Conservation (phyloP, 2,797 vertebrate genomes). For the Bovichtus variegatus region DNA sequence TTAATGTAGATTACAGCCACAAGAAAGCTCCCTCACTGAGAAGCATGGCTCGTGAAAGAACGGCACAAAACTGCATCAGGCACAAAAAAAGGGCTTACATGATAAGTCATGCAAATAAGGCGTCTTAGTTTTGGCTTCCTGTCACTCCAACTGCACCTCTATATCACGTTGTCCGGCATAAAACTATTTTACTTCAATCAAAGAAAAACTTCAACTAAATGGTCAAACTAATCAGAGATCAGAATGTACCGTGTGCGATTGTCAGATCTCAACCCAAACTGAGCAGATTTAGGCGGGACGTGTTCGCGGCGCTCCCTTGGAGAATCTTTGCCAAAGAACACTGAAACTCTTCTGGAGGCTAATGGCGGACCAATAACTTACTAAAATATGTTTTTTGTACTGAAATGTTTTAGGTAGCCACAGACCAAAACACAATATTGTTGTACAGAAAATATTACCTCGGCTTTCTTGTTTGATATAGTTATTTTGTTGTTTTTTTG, state of each 20-base stretch:
- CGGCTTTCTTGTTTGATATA: background rate
- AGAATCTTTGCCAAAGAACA: background rate
- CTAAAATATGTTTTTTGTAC: background rate
- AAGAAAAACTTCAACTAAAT: background rate
- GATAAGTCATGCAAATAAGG: conserved; percentile 1
- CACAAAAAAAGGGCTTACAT: background rate
- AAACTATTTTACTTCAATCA: background rate
- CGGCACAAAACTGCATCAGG: background rate
- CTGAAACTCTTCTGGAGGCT: background rate
- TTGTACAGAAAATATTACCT: background rate
- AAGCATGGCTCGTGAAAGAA: conserved; percentile 5
- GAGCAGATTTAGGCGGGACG: background rate
- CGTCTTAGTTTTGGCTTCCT: background rate
- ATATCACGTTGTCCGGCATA: background rate
- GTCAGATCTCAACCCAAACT: background rate
- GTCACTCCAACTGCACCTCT: background rate
- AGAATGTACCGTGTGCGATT: background rate
- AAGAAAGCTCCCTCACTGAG: background rate
- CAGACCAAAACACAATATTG: background rate
- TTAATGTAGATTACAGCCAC: conserved; percentile 24
- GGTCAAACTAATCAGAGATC: background rate
- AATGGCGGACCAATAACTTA: background rate
- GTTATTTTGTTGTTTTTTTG: background rate
- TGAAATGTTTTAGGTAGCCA: background rate
- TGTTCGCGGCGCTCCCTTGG: background rate